phyloP scores from a whole-genome alignment of 1,140 invertebrate species.

The Drosophila busckii region DNA sequence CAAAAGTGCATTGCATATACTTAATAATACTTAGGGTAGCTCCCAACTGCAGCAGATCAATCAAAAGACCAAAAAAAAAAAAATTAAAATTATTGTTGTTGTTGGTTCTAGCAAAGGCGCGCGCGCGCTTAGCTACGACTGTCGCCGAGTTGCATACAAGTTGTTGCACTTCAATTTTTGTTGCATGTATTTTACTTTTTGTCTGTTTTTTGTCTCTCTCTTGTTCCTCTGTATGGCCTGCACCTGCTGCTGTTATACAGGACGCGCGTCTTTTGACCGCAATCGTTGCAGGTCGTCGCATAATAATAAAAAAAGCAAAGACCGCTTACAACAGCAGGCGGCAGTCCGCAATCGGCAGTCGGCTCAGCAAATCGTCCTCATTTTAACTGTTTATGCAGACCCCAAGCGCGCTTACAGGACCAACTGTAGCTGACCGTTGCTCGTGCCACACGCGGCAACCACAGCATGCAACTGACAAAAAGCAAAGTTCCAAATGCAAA shows the following conservation, averaged over 20 bases:
- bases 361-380: slow-evolving; percentile 13
- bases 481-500: slow-evolving; percentile 44
- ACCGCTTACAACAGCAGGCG: slow-evolving; percentile 36
- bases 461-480: slow-evolving; percentile 45
- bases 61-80: too few relatives aligned
- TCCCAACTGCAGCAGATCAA: slow-evolving; percentile 60
- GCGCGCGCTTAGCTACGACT: slow-evolving; percentile 15
- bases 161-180: not conserved
- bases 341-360: slow-evolving; percentile 1
- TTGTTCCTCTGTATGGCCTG: slow-evolving; percentile 3
- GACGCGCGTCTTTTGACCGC: slow-evolving; percentile 73
- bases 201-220: slow-evolving; percentile 9
- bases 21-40: not conserved
- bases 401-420: slow-evolving; percentile 59
- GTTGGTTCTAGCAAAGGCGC: slow-evolving; percentile 10
- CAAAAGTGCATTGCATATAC: slow-evolving; percentile 7
- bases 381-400: slow-evolving; percentile 61
- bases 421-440: too few relatives aligned
- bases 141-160: slow-evolving; percentile 8
- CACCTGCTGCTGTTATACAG: slow-evolving; percentile 40
- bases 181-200: not conserved
- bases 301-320: slow-evolving; percentile 40
- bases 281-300: slow-evolving; percentile 46
- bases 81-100: too few relatives aligned
- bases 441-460: too few relatives aligned